Evolutionary conservation across 2,797 vertebrate genomes (phyloP), one percentile per base, ranked within the genome.

Genomic region (Paratrypauchen microcephalus): DNA sequence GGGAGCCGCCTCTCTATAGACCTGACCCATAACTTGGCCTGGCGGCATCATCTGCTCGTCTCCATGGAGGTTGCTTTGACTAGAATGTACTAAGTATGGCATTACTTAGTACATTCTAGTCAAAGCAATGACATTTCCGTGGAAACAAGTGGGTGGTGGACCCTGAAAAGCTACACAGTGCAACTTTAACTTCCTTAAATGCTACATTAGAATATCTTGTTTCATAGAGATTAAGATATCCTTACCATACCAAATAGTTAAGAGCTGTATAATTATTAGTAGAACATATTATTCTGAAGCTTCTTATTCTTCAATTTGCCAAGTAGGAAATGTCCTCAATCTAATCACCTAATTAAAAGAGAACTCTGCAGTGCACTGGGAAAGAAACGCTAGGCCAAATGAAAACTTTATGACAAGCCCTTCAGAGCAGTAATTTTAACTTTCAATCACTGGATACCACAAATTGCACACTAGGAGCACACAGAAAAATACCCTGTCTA

Each of bases 371-470:
- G 21, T 58, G 39, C 73, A 74, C 19, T 61, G 56, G 1, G 19
- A 54, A 66, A 62, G 19, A 69, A 65, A 66, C 41, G 59, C 1
- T 74, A 76, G 74, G 36, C 59, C 60, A 21, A 76, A 55, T 70
- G 68, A 72, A 41, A 78, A 70, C 63, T 75, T 73, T 60, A 68
- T 65, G 52, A 75, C 59, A 67, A 69, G 12, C 36, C 52, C 65
- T 66, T 76, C 13, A 66, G 58, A 67, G 65, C 67, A 61, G 3
- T 63, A 26, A 74, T 71, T 70, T 32, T 50, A 55, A 73, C 65
- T 71, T 79, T 79, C 59, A 66, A 47, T 82, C 76, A 79, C 76
- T 72, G 41, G 21, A 75, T 77, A 50, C 11, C 24, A 6, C 16
- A 30, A 26, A 65, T 50, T 50, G 64, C 57, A 75, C 52, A 59